These are phyloP conservation scores for Lamprotornis superbus DNA, from an alignment of 2,113 vertebrate species.

Conservation along the genomic window DNA sequence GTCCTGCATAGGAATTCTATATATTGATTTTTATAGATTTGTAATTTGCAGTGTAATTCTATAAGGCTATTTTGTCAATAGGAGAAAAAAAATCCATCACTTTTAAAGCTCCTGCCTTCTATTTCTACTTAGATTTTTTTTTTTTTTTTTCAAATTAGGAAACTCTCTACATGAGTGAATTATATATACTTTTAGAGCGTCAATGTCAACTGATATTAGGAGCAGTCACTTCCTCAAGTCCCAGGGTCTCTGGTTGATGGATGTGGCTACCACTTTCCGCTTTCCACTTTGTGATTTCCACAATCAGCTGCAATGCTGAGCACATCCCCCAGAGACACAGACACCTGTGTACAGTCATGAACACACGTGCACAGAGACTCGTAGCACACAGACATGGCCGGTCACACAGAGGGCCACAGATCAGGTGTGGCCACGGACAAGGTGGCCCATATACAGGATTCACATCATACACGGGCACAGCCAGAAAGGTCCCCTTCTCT, in stretches of 20 bases:
- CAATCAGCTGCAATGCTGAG: neutral
- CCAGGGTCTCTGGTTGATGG: neutral
- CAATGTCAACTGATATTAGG: neutral
- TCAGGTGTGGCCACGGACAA: neutral
- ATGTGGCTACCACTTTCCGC: neutral
- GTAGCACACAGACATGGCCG: fast-evolving
- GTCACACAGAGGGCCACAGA: neutral
- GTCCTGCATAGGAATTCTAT: neutral
- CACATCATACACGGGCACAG: too few species aligned
- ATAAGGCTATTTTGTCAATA: neutral
- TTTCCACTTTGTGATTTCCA: neutral
- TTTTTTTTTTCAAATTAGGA: neutral
- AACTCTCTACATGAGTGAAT: neutral
- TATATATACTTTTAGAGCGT: neutral
- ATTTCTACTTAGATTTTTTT: neutral
- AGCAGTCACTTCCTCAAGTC: neutral
- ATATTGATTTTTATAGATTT: neutral
- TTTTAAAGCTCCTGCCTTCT: neutral
- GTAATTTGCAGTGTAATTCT: neutral
- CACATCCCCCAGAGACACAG: too few species aligned
- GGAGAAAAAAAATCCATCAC: neutral
- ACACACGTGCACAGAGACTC: neutral
- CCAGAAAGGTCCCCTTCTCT: fast-evolving
- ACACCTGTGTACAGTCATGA: neutral
- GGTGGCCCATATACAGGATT: neutral